phyloP scores from a whole-genome alignment of 2,888 invertebrate species.

The Scaptomyza polygonia region DNA sequence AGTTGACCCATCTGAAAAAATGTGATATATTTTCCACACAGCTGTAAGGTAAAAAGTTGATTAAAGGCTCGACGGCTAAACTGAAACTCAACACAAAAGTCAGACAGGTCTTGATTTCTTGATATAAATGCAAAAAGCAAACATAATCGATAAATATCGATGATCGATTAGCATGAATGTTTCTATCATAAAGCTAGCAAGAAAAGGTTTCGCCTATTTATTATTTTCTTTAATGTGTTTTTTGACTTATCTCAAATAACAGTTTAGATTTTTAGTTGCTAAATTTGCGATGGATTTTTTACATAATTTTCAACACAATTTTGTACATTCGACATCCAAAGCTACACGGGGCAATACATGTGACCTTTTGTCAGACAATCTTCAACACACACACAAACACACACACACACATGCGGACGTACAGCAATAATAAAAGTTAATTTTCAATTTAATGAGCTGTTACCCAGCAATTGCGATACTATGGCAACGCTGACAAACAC shows the following conservation, averaged over 20 bases:
- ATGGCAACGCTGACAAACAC: slow-evolving; percentile 45
- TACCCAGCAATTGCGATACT: slow-evolving; percentile 36
- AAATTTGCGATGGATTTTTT: too few species aligned
- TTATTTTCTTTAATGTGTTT: too few species aligned
- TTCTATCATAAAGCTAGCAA: too few species aligned
- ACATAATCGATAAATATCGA: too few species aligned
- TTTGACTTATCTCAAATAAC: too few species aligned
- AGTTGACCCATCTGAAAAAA: slow-evolving; percentile 22
- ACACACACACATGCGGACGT: not conserved
- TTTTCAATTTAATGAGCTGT: slow-evolving; percentile 57
- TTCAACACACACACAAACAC: not conserved
- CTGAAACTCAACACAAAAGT: not conserved
- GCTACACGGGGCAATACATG: slow-evolving; percentile 6
- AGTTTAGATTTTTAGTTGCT: too few species aligned
- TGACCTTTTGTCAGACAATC: slow-evolving; percentile 9
- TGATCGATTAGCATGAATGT: too few species aligned
- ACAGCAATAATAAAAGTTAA: slow-evolving; percentile 16
- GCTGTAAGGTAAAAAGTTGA: slow-evolving; percentile 28
- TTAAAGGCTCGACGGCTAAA: not conserved
- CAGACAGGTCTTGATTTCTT: too few species aligned
- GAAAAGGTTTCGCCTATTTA: too few species aligned
- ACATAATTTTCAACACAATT: too few species aligned
- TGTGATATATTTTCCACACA: slow-evolving; percentile 58
- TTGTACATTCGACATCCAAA: too few species aligned
- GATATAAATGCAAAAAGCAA: too few species aligned